Base-by-base conservation (phyloP, 2,888 invertebrate genomes). In the Nezara viridula region DNA sequence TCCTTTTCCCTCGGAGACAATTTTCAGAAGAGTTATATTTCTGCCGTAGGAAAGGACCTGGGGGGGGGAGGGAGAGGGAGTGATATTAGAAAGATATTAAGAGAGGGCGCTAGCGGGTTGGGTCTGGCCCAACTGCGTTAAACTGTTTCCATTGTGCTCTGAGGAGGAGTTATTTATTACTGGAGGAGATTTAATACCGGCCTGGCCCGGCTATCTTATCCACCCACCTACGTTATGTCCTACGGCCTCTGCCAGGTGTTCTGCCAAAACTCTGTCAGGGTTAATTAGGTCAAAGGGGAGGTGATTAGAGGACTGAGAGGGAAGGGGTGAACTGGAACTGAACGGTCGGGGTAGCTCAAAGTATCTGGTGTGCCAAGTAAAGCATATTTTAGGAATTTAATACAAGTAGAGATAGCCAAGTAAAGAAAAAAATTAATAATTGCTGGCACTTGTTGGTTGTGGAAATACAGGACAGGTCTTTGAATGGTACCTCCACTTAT, bases 41-140 rank as follows among this genome's bases (percentile, higher is more conserved):
- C 44, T 81, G n/a, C 44, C 44, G n/a, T 24, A 81, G 77, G 77
- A 44, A 40, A 44, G 5, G n/a, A 5, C 44, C 5, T 44, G 44
- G 10, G 44, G 10, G 44, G 44, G 44, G 44, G 10, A 10, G 44
- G 44, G 40, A n/a, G n/a, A 21, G 24, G 77, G 77, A 40, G 77
- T 81, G 44, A 81, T 81, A 81, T 81, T 81, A 81, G 81, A 81
- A 81, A 81, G 81, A 81, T 81, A 81, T 81, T 81, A 81, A 81
- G 81, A 44, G 81, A 44, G n/a, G 44, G 12, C 0, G 44, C 6
- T 14, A 40, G 73, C 9, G 32, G 3, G 37, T 81, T 81, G 81
- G 81, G 81, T 44, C 44, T 24, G 44, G 81, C 81, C 81, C 81
- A 81, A 81, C 81, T 81, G 81, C 81, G 81, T 81, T 81, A 81